Evolutionary conservation across 2,797 vertebrate genomes (phyloP).

Genomic region (Helicolenus hilgendorfi): DNA sequence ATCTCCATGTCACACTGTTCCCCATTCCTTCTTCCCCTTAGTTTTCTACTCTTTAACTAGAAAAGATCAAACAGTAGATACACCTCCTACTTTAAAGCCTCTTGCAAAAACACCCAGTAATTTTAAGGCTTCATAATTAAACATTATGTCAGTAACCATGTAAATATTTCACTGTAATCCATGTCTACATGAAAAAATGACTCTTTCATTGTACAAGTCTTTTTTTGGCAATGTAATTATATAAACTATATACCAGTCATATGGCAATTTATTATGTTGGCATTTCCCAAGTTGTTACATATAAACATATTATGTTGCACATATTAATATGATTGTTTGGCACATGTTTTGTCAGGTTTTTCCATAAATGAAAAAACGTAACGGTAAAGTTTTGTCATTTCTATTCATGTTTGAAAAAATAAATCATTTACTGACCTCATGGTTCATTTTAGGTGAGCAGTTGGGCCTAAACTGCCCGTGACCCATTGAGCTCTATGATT

Average conservation of each 20-base stretch:
- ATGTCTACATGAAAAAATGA: not conserved
- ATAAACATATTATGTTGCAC: not conserved
- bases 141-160: not conserved
- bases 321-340: not conserved
- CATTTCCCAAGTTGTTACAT: not conserved
- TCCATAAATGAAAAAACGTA: not conserved
- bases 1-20: not conserved
- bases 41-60: constrained; percentile 34
- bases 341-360: not conserved
- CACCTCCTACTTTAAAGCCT: constrained; percentile 3
- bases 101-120: not conserved
- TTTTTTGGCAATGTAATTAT: not conserved
- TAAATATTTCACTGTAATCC: constrained; percentile 16
- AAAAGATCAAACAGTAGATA: constrained; percentile 8
- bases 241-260: not conserved
- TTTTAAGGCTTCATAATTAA: constrained; percentile 38
- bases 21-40: not conserved
- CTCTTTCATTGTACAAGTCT: not conserved
- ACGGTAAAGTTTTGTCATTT: not conserved
- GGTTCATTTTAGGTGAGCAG: constrained; percentile 6
- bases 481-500: constrained; percentile 33
- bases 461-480: not conserved
- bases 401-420: not conserved
- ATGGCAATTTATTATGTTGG: not conserved
- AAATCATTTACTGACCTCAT: not conserved